Evolutionary conservation across 2,888 invertebrate genomes (phyloP).

Genomic region (Neoaliturus tenellus): DNA sequence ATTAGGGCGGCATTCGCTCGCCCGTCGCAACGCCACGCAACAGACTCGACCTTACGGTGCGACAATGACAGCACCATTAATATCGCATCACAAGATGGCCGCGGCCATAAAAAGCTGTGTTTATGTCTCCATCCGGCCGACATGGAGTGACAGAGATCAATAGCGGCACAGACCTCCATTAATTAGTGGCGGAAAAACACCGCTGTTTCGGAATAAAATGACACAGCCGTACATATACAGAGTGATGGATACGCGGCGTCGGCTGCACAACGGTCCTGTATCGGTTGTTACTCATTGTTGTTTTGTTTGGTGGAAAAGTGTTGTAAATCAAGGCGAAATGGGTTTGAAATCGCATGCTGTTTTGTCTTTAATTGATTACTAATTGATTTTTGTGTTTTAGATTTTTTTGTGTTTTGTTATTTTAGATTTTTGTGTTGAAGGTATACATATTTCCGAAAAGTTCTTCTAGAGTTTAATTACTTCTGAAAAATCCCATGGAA

Average conservation of each 20-base stretch:
- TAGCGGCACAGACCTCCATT: not conserved
- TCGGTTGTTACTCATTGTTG: not conserved
- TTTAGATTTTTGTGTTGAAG: too few species aligned
- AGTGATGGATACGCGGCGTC: not conserved
- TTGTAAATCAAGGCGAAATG: not conserved
- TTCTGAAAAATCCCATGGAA: too few species aligned
- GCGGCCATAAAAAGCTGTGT: conserved; percentile 58
- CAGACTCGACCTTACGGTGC: conserved; percentile 40
- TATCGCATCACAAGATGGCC: conserved; percentile 60
- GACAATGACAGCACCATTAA: conserved; percentile 57
- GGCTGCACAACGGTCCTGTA: not conserved
- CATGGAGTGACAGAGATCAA: conserved; percentile 29
- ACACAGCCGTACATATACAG: not conserved
- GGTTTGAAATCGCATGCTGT: not conserved
- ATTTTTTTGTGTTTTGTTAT: too few species aligned
- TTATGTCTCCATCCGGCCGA: conserved; percentile 58
- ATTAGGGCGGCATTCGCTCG: conserved; percentile 46
- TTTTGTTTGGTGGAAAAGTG: not conserved
- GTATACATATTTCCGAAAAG: too few species aligned
- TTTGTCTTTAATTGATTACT: not conserved
- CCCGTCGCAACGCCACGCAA: not conserved
- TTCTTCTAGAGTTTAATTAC: too few species aligned
- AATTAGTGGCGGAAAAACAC: conserved; percentile 10
- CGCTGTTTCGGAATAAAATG: conserved; percentile 5
- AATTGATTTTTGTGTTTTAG: too few species aligned